Evolutionary conservation across 2,888 invertebrate species (phyloP), one percentile per base, ranked within the genome.

Genomic region (Chromoteleia sp.): DNA sequence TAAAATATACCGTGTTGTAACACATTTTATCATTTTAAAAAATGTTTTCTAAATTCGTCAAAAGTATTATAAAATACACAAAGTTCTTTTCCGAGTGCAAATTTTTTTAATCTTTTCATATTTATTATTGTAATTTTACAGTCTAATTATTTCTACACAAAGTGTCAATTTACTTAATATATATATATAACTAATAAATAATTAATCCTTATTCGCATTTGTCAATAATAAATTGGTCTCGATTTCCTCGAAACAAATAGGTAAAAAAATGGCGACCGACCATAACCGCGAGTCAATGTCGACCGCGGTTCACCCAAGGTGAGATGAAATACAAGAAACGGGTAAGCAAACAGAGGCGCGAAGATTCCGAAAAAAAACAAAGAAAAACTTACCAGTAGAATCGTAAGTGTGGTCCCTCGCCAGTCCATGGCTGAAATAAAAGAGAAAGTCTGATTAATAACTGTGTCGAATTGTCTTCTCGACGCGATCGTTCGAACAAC

Each of bases 401-500:
- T 88, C 83, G 85, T 84, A 85, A 84, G 81, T 83, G 85, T 85
- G 83, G 84, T 83, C 84, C 87, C 86, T 86, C 88, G 88, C 89
- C 90, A 89, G 87, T 90, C 90, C 91, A 91, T 91, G 89, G 86
- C 91, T 91, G 86, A 88, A 91, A 91, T 86, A 88, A 89, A 89
- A 90, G 88, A 91, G 88, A 91, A 90, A 90, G 87, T 89, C 85
- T 88, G 80, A 89, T 91, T 90, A 90, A 90, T 90, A 91, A 89
- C 85, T 88, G 83, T 87, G 86, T 89, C 87, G 86, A 85, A 86
- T 78, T 82, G 82, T 74, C 70, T 80, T 54, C 63, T 78, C 67
- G 80, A 76, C 79, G 85, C 77, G 79, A 81, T 81, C 48, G 83
- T 68, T 58, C 78, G 12, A 21, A 33, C 41, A 7, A 75, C 67